These are phyloP conservation scores for Neotragus moschatus DNA, from an alignment of 2,113 vertebrate species.

Conservation along the genomic window DNA sequence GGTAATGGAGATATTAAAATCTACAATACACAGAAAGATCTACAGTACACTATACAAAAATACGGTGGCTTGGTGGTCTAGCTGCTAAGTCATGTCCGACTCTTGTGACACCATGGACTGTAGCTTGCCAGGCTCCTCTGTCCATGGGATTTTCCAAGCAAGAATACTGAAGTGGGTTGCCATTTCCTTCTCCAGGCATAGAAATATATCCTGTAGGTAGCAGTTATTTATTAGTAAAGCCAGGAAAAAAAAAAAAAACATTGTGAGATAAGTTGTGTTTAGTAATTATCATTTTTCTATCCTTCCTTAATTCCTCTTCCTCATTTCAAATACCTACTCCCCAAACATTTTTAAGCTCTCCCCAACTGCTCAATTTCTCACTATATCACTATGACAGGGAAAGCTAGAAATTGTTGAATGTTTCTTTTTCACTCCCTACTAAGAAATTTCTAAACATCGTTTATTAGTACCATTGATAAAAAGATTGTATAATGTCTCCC, in stretches of 20 bases:
- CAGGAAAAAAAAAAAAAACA: not conserved
- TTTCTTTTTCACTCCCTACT: not conserved
- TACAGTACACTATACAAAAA: not conserved
- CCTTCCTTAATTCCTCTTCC: not conserved
- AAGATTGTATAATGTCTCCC: not conserved
- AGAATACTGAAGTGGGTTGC: not conserved
- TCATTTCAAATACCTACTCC: not conserved
- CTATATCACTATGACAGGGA: not conserved
- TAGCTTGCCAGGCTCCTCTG: not conserved
- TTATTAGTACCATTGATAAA: not conserved
- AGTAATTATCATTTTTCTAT: not conserved
- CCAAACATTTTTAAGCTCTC: not conserved
- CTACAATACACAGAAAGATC: not conserved
- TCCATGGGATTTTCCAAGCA: not conserved
- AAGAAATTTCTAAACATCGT: not conserved
- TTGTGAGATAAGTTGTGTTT: not conserved
- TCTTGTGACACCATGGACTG: not conserved
- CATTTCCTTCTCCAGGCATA: not conserved
- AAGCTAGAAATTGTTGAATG: not conserved
- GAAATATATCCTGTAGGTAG: not conserved
- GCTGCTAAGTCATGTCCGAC: not conserved
- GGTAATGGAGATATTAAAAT: not conserved
- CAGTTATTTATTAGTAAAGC: not conserved
- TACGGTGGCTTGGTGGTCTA: not conserved
- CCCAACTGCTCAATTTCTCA: not conserved